Conservation (phyloP, 1,140 invertebrate species). For the Armadillidium nasatum region DNA sequence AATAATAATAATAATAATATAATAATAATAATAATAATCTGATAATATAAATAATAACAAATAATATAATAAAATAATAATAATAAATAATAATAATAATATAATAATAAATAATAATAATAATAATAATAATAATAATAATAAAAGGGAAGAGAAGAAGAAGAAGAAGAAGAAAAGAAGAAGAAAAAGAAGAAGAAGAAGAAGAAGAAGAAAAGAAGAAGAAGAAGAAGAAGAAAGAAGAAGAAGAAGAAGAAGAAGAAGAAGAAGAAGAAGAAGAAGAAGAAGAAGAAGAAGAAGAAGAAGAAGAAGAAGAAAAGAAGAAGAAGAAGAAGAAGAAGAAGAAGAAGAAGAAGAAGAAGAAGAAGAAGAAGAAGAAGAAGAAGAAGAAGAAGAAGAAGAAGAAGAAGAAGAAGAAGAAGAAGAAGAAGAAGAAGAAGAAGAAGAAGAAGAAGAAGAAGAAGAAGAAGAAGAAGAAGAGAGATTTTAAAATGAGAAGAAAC, state of each 20-base stretch:
- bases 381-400: constrained; percentile 8
- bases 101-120: background rate
- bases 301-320: too few relatives aligned
- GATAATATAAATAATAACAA: too few relatives aligned
- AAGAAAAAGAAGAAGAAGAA: background rate
- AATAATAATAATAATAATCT: too few relatives aligned
- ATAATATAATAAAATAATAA: too few relatives aligned
- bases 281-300: too few relatives aligned
- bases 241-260: background rate
- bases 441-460: constrained; percentile 10
- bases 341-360: background rate
- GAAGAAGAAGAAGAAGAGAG: background rate
- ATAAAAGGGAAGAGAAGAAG: background rate
- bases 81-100: background rate
- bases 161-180: constrained; percentile 6
- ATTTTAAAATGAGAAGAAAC: too few relatives aligned
- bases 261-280: background rate
- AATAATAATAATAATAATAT: constrained; percentile 8
- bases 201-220: background rate
- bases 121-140: background rate
- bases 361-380: background rate
- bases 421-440: background rate
- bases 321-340: background rate
- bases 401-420: constrained; percentile 12
- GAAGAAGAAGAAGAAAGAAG: background rate